phyloP scores from a whole-genome alignment of 2,888 invertebrate species.

The Auanema sp. region DNA sequence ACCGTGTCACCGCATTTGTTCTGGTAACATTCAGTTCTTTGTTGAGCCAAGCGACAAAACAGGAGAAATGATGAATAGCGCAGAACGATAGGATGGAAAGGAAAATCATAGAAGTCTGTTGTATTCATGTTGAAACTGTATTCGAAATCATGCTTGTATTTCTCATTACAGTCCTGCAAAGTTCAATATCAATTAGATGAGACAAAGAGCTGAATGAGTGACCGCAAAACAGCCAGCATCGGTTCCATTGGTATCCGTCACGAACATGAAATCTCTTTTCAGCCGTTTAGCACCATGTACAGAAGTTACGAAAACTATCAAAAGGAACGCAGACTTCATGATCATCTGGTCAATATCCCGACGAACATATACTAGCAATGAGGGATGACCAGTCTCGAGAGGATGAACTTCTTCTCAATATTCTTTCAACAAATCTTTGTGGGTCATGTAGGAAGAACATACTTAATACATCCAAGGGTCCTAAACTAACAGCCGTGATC shows the following conservation, averaged over 20 bases:
- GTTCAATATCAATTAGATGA: slow-evolving; percentile 2
- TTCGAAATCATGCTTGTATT: slow-evolving; percentile 55
- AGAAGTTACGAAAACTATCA: too few relatives aligned
- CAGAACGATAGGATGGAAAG: slow-evolving; percentile 59
- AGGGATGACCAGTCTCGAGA: too few relatives aligned
- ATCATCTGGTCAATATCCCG: too few relatives aligned
- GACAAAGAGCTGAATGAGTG: not conserved
- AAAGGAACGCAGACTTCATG: too few relatives aligned
- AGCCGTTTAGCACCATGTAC: slow-evolving; percentile 18
- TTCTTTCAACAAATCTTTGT: too few relatives aligned
- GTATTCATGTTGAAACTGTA: slow-evolving; percentile 48
- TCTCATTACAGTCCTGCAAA: slow-evolving; percentile 55
- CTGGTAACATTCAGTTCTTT: slow-evolving; percentile 58
- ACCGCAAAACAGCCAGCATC: slow-evolving; percentile 60
- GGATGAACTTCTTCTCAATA: too few relatives aligned
- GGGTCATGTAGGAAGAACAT: too few relatives aligned
- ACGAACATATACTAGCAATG: too few relatives aligned
- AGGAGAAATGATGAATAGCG: slow-evolving; percentile 49
- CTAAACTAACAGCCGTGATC: too few relatives aligned
- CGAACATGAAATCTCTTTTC: slow-evolving; percentile 61
- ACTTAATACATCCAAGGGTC: too few relatives aligned
- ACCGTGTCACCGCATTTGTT: slow-evolving; percentile 57
- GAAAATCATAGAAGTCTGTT: slow-evolving; percentile 61
- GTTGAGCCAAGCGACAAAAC: slow-evolving; percentile 57
- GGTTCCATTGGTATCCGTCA: slow-evolving; percentile 53